phyloP scores from a whole-genome alignment of 2,888 invertebrate genomes.

The Pherbina coryleti region DNA sequence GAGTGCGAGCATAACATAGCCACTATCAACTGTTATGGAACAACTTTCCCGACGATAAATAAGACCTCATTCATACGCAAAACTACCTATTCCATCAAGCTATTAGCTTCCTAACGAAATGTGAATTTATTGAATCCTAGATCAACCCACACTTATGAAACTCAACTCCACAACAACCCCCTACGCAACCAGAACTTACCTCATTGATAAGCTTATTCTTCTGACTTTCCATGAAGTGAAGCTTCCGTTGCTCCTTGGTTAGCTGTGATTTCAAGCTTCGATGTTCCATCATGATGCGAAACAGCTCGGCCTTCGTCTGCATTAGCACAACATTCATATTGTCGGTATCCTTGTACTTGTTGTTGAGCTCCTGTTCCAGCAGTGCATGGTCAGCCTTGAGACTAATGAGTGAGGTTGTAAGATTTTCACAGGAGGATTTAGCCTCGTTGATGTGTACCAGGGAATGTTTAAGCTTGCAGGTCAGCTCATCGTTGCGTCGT shows the following conservation, averaged over 20 bases:
- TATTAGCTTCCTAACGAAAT: too few relatives aligned
- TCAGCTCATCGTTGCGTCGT: conserved; percentile 60
- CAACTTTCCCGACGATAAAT: too few relatives aligned
- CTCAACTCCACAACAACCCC: neutral
- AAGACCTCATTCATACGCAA: too few relatives aligned
- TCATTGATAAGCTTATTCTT: conserved; percentile 56
- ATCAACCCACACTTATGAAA: too few relatives aligned
- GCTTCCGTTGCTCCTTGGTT: conserved; percentile 50
- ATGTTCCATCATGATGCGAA: conserved; percentile 53
- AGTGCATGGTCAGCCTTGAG: conserved; percentile 53
- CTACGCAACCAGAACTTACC: conserved; percentile 42
- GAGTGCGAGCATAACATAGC: too few relatives aligned
- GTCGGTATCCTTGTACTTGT: conserved; percentile 44
- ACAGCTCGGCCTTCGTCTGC: conserved; percentile 55
- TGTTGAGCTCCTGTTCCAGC: conserved; percentile 52
- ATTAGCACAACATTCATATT: conserved; percentile 48
- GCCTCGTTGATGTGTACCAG: conserved; percentile 50
- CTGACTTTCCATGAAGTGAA: conserved; percentile 52
- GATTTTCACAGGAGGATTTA: conserved; percentile 53
- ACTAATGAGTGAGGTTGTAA: conserved; percentile 52
- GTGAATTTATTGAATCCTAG: too few relatives aligned
- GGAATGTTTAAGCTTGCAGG: conserved; percentile 53
- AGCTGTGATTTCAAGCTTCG: conserved; percentile 52
- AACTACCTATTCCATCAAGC: too few relatives aligned
- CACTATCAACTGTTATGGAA: too few relatives aligned